phyloP scores from a whole-genome alignment of 2,797 vertebrate genomes.

The Holocentrus rufus region DNA sequence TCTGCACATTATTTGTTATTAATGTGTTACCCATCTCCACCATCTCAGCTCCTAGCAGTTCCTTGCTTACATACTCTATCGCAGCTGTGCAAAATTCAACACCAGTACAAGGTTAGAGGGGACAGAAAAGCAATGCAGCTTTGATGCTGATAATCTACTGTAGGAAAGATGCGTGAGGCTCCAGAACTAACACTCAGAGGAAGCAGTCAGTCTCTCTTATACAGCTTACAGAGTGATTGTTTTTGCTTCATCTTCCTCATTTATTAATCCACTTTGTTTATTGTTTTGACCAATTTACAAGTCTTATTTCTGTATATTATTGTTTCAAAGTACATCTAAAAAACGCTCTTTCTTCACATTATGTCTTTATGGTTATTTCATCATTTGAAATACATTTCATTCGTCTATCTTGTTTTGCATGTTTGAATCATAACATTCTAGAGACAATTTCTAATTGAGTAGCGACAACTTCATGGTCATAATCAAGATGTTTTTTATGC shows the following conservation, averaged over 20 bases:
- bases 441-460: constrained; percentile 30
- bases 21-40: not conserved
- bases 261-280: not conserved
- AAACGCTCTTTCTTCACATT: not conserved
- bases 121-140: constrained; percentile 1
- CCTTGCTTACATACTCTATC: constrained; percentile 9
- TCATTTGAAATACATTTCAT: too few relatives aligned
- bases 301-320: constrained; percentile 7
- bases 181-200: not conserved
- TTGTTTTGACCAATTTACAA: constrained; percentile 6
- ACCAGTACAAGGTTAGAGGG: constrained; percentile 8
- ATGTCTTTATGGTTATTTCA: not conserved
- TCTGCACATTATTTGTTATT: constrained; percentile 1
- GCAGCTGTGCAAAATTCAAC: constrained; percentile 49
- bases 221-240: not conserved
- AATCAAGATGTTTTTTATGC: constrained; percentile 33
- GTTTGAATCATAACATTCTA: not conserved
- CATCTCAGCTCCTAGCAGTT: not conserved
- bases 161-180: constrained; percentile 8
- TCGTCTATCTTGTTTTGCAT: too few relatives aligned
- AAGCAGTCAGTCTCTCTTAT: not conserved
- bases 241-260: not conserved
- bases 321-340: not conserved
- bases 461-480: constrained; percentile 15
- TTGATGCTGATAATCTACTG: constrained; percentile 21